These are phyloP conservation scores for Eilema griseolum DNA, from an alignment of 2,888 invertebrate genomes.

Conservation along the genomic window DNA sequence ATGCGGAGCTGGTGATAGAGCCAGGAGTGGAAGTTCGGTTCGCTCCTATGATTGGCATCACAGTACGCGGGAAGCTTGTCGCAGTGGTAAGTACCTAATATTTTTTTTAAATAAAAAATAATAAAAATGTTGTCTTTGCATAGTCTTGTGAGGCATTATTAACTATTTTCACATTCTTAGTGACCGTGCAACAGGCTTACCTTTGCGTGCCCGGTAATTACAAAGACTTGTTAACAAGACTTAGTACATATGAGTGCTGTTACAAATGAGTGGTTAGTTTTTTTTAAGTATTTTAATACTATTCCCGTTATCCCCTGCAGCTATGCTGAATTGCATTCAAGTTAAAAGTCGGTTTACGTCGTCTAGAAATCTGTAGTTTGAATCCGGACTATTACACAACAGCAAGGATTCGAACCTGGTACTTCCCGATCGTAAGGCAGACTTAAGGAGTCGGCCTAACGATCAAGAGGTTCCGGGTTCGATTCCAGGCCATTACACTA, in stretches of 20 bases:
- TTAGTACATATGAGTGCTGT: conserved; percentile 11
- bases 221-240: conserved; percentile 24
- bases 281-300: no score
- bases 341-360: not conserved
- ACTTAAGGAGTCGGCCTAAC: no score
- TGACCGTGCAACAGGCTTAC: conserved; percentile 6
- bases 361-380: no score
- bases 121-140: no score
- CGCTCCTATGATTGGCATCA: conserved; percentile 97
- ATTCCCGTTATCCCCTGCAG: no score
- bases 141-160: not conserved
- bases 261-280: not conserved
- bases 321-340: not conserved
- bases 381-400: no score
- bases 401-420: no score
- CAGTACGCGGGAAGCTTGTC: conserved; percentile 94
- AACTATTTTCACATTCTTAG: not conserved
- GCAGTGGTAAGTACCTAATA: conserved; percentile 93
- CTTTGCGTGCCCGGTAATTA: conserved; percentile 33
- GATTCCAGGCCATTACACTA: no score
- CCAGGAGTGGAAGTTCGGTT: conserved; percentile 96
- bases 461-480: no score
- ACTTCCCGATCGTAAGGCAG: no score
- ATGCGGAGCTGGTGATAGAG: conserved; percentile 94
- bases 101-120: no score